A percentile compares a stretch with the other conserved stretches of the same genome.
Conservation (phyloP, 2,888 invertebrate genomes). For the Microlaimidae sp. region DNA sequence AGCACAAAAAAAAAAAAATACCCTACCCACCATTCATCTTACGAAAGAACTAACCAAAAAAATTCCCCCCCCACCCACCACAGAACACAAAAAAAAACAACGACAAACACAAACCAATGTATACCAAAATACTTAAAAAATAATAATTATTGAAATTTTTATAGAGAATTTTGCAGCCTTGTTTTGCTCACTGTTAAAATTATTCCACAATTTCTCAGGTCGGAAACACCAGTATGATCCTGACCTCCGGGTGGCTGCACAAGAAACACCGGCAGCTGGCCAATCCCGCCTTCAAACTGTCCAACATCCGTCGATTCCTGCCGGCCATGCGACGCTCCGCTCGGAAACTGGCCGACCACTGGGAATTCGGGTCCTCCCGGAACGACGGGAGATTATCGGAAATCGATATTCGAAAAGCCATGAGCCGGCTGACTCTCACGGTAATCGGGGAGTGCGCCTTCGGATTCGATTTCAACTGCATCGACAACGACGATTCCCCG, state of each 20-base stretch:
- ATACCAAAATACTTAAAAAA: too few relatives aligned
- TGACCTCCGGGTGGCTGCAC: neutral
- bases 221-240: slow-evolving; percentile 5
- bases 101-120: too few relatives aligned
- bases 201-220: too few relatives aligned
- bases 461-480: slow-evolving; percentile 2
- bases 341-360: neutral
- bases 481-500: neutral
- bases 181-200: too few relatives aligned
- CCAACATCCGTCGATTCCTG: neutral
- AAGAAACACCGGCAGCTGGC: neutral
- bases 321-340: neutral
- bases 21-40: too few relatives aligned
- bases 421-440: neutral
- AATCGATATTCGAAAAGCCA: neutral
- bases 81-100: too few relatives aligned
- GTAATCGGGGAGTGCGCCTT: neutral
- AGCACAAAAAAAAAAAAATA: too few relatives aligned
- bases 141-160: too few relatives aligned
- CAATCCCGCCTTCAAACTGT: slow-evolving; percentile 3
- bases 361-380: neutral
- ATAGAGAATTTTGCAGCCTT: too few relatives aligned
- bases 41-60: too few relatives aligned
- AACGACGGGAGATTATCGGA: neutral
- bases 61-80: too few relatives aligned